phyloP scores from a whole-genome alignment of 2,113 vertebrate genomes.

The Zapornia atra region DNA sequence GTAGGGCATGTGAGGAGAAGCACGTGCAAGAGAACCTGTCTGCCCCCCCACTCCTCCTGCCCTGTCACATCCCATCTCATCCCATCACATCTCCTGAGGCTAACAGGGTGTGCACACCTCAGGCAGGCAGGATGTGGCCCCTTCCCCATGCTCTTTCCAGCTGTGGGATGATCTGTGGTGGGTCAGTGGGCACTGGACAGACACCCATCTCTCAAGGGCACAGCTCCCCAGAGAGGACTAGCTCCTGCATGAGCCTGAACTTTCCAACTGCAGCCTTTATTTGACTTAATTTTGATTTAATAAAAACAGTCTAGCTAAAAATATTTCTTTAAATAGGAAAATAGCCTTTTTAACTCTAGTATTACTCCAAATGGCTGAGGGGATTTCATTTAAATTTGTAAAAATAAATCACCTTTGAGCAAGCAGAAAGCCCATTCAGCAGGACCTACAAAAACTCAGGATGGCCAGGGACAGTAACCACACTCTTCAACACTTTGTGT shows the following conservation, averaged over 20 bases:
- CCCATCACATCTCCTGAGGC: neutral
- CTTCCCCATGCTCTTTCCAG: neutral
- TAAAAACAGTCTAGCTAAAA: constrained; percentile 45
- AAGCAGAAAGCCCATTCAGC: neutral
- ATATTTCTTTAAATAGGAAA: constrained; percentile 35
- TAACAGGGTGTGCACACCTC: neutral
- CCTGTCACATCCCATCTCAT: too few relatives aligned
- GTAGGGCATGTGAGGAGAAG: neutral
- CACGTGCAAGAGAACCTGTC: neutral
- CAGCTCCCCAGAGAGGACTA: neutral
- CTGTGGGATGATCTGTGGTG: neutral
- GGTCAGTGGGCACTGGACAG: neutral
- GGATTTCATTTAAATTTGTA: constrained; percentile 46
- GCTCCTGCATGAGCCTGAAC: constrained; percentile 25
- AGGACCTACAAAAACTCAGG: neutral
- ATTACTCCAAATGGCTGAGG: constrained; percentile 7
- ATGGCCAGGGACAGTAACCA: neutral
- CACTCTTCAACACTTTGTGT: neutral
- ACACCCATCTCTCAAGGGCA: neutral
- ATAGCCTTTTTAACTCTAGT: constrained; percentile 39
- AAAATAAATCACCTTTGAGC: constrained; percentile 52
- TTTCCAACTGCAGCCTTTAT: constrained; percentile 29
- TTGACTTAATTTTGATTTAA: constrained; percentile 64
- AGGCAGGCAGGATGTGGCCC: neutral
- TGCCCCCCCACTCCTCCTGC: neutral